Conservation (phyloP, 2,888 invertebrate species). For the Octonoba sinensis region DNA sequence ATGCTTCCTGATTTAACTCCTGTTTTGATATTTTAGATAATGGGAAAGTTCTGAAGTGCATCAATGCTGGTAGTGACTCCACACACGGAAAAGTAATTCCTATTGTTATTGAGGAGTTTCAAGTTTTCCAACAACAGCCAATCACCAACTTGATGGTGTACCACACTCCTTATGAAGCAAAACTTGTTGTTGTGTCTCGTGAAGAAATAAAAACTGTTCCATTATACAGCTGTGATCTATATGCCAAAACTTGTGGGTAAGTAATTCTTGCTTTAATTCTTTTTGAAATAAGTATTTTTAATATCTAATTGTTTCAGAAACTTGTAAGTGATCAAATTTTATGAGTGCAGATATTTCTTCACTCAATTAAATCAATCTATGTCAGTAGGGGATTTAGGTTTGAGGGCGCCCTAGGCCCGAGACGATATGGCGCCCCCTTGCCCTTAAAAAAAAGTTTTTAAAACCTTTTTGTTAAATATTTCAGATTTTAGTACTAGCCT, state of each 20-base stretch:
- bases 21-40: constrained; percentile 77
- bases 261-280: constrained; percentile 30
- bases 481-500: too few relatives aligned
- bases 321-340: background rate
- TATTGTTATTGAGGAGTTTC: constrained; percentile 87
- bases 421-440: too few relatives aligned
- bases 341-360: background rate
- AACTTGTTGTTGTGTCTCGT: constrained; percentile 89
- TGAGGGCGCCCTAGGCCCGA: too few relatives aligned
- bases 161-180: constrained; percentile 75
- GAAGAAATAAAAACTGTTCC: constrained; percentile 89
- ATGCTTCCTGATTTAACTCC: background rate
- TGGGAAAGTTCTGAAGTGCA: constrained; percentile 90
- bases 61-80: constrained; percentile 78
- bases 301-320: background rate
- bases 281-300: background rate
- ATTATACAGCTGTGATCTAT: constrained; percentile 85
- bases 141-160: constrained; percentile 79
- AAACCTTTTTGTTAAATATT: too few relatives aligned
- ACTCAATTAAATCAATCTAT: too few relatives aligned
- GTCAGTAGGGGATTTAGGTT: too few relatives aligned
- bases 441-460: too few relatives aligned
- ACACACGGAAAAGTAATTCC: constrained; percentile 72
- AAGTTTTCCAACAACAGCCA: constrained; percentile 79
- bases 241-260: constrained; percentile 87